Evolutionary conservation across 2,888 invertebrate species (phyloP).

Genomic region (Conchocele bisecta): DNA sequence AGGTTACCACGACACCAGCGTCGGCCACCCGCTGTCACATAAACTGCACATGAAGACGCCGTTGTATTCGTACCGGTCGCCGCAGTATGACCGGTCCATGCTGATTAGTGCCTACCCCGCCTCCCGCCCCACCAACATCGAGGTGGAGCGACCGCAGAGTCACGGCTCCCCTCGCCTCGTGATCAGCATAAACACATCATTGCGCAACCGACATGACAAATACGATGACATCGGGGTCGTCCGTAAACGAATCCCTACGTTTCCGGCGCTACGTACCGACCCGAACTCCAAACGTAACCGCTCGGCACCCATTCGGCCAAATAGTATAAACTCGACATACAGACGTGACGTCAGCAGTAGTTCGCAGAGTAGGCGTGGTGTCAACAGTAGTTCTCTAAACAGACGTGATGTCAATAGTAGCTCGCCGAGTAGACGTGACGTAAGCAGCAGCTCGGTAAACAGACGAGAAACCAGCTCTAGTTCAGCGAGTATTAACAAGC

Average conservation of each 20-base stretch:
- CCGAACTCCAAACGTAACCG: conserved; percentile 8
- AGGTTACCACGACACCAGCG: too few relatives aligned
- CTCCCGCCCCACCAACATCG: too few relatives aligned
- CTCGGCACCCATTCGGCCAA: too few relatives aligned
- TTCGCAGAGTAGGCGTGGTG: neutral
- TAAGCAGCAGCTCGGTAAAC: neutral
- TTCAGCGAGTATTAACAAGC: too few relatives aligned
- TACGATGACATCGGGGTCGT: conserved; percentile 24
- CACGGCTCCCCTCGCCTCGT: conserved; percentile 38
- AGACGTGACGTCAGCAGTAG: neutral
- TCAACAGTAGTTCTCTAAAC: neutral
- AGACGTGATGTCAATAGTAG: neutral
- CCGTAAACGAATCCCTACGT: conserved; percentile 42
- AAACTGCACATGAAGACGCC: too few relatives aligned
- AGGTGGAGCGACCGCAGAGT: conserved; percentile 53
- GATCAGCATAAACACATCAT: conserved; percentile 55
- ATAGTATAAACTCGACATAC: neutral
- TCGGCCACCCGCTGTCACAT: too few relatives aligned
- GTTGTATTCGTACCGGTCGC: too few relatives aligned
- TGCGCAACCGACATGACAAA: too few relatives aligned
- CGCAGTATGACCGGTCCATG: too few relatives aligned
- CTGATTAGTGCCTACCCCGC: too few relatives aligned
- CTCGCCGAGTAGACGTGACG: neutral
- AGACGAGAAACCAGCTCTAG: neutral
- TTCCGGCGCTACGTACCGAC: conserved; percentile 50